phyloP scores from a whole-genome alignment of 2,113 vertebrate species.

The Anolis carolinensis region DNA sequence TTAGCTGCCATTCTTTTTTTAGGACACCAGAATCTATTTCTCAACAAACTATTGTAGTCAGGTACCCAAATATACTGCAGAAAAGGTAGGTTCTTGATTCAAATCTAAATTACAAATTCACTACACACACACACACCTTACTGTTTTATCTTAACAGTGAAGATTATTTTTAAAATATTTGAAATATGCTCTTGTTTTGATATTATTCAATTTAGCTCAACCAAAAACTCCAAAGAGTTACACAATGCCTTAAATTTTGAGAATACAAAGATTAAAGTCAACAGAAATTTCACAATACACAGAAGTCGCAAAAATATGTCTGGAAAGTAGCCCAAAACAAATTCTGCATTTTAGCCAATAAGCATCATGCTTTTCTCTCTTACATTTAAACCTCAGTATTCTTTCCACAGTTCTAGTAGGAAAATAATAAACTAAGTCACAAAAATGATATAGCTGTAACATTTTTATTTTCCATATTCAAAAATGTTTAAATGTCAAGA shows the following conservation, averaged over 20 bases:
- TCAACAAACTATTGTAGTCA: background rate
- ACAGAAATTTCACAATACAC: background rate
- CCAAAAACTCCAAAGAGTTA: slow-evolving; percentile 2
- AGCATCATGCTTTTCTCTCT: too few species aligned
- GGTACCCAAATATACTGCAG: slow-evolving; percentile 13
- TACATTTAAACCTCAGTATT: background rate
- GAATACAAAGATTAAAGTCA: slow-evolving; percentile 15
- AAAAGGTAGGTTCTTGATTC: background rate
- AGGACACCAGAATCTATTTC: background rate
- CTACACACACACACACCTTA: background rate
- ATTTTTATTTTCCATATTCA: background rate
- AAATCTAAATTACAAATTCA: background rate
- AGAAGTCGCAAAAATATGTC: background rate
- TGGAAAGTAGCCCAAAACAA: background rate
- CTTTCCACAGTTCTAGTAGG: background rate
- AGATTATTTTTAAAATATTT: background rate
- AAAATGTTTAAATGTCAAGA: slow-evolving; percentile 2
- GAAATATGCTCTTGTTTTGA: background rate
- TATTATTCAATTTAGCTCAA: background rate
- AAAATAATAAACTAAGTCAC: background rate
- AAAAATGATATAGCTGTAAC: background rate
- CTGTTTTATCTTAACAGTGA: background rate
- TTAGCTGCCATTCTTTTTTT: slow-evolving; percentile 1
- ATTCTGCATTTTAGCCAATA: background rate
- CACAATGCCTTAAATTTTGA: slow-evolving; percentile 15